Conservation (phyloP, 2,113 vertebrate genomes). For the Apaloderma vittatum region DNA sequence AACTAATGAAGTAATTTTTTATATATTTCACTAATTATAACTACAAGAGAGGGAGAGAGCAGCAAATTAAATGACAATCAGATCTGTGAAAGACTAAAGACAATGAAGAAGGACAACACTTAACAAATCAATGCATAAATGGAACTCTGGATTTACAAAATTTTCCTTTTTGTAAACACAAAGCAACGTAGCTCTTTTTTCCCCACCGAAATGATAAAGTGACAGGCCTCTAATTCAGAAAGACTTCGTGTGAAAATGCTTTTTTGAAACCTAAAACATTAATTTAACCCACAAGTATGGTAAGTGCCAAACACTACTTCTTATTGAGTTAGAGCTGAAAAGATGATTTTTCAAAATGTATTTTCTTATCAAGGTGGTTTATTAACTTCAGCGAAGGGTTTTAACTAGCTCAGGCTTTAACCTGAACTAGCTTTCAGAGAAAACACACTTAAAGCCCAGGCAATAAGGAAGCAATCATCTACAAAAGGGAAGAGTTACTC, state of each 20-base stretch:
- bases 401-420: background rate
- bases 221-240: background rate
- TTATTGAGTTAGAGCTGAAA: background rate
- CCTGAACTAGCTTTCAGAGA: background rate
- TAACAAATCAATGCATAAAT: background rate
- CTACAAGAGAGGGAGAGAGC: background rate
- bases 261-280: background rate
- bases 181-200: background rate
- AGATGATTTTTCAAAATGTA: background rate
- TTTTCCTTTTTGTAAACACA: background rate
- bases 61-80: conserved; percentile 47
- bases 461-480: background rate
- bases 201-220: background rate
- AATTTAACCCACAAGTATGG: background rate
- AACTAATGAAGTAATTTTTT: conserved; percentile 2
- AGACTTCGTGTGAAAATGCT: background rate
- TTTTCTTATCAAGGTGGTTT: background rate
- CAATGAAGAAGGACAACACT: background rate
- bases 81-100: conserved; percentile 8
- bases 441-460: background rate
- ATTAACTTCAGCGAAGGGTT: background rate
- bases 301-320: background rate
- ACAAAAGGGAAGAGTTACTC: background rate
- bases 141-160: background rate
- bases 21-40: conserved; percentile 15